A percentile compares a stretch with the other conserved stretches of the same genome.
Evolutionary conservation across 2,888 invertebrate species (phyloP).

Genomic region (Volucella inflata): DNA sequence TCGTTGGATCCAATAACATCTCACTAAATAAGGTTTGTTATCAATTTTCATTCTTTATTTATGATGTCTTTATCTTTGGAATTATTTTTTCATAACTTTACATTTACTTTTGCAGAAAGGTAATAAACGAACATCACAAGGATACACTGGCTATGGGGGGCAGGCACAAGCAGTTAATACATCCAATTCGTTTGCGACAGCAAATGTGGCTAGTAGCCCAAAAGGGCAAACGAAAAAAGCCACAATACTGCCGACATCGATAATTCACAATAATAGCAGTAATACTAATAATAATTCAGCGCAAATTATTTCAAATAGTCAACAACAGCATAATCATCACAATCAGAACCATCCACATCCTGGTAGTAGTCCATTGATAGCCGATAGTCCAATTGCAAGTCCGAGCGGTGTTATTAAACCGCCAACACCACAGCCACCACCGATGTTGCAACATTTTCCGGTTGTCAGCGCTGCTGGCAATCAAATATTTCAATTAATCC

Average conservation of each 20-base stretch:
- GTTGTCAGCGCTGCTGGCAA: slow-evolving; percentile 77
- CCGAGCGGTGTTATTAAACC: slow-evolving; percentile 83
- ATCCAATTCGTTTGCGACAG: slow-evolving; percentile 83
- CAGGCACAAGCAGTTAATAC: slow-evolving; percentile 82
- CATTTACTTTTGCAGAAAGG: slow-evolving; percentile 80
- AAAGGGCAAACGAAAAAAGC: slow-evolving; percentile 84
- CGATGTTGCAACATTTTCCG: slow-evolving; percentile 81
- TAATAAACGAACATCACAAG: slow-evolving; percentile 79
- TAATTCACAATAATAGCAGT: slow-evolving; percentile 70
- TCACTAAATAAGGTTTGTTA: slow-evolving; percentile 83
- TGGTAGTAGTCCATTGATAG: slow-evolving; percentile 82
- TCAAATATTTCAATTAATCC: slow-evolving; percentile 78
- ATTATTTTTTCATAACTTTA: neutral
- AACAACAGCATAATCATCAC: slow-evolving; percentile 79
- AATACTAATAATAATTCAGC: slow-evolving; percentile 68
- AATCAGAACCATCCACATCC: slow-evolving; percentile 76
- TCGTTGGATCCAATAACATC: slow-evolving; percentile 84
- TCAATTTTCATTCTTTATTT: neutral
- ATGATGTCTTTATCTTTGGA: neutral
- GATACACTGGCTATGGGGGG: slow-evolving; percentile 80
- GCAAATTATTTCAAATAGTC: slow-evolving; percentile 75
- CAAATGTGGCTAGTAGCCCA: slow-evolving; percentile 83
- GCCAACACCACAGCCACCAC: slow-evolving; percentile 81
- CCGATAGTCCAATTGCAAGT: slow-evolving; percentile 84
- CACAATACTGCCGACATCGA: slow-evolving; percentile 76